Percentiles rank a stretch among this genome's conserved stretches.
phyloP scores from a whole-genome alignment of 2,888 invertebrate genomes.

The Panorpa germanica region DNA sequence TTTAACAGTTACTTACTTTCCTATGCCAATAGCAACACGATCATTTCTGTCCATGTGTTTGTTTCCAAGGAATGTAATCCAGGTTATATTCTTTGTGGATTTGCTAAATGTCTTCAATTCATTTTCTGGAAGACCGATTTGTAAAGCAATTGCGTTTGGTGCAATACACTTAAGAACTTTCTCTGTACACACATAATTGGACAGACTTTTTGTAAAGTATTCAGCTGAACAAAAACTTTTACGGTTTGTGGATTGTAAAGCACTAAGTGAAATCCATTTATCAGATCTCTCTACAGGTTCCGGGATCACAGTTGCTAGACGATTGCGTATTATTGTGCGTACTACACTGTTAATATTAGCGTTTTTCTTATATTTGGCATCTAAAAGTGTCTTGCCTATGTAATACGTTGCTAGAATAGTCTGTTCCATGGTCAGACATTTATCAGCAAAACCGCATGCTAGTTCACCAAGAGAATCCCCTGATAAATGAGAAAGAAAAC shows the following conservation, averaged over 20 bases:
- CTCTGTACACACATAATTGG: constrained; percentile 37
- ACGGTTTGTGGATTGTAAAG: no score
- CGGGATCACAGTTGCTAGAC: no score
- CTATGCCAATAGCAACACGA: constrained; percentile 38
- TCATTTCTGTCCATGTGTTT: constrained; percentile 43
- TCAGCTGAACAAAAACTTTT: constrained; percentile 74
- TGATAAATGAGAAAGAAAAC: no score
- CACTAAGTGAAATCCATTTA: constrained; percentile 76
- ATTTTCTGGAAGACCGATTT: no score
- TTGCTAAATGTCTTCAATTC: no score
- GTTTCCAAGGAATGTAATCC: constrained; percentile 43
- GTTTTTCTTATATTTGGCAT: constrained; percentile 44
- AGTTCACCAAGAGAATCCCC: constrained; percentile 92
- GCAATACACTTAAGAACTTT: constrained; percentile 42
- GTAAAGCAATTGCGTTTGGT: constrained; percentile 39
- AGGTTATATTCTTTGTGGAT: no score
- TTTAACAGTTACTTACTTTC: constrained; percentile 31
- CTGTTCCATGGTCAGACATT: constrained; percentile 72
- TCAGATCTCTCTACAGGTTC: constrained; percentile 43
- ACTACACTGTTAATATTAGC: no score
- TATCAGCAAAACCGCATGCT: constrained; percentile 90
- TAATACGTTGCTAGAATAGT: constrained; percentile 71
- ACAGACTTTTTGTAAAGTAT: constrained; percentile 72
- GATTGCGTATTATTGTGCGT: no score
- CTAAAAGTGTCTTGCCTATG: constrained; percentile 55